Evolutionary conservation across 2,113 vertebrate species (phyloP), one percentile per base, ranked within the genome.

Genomic region (Pteronura brasiliensis): DNA sequence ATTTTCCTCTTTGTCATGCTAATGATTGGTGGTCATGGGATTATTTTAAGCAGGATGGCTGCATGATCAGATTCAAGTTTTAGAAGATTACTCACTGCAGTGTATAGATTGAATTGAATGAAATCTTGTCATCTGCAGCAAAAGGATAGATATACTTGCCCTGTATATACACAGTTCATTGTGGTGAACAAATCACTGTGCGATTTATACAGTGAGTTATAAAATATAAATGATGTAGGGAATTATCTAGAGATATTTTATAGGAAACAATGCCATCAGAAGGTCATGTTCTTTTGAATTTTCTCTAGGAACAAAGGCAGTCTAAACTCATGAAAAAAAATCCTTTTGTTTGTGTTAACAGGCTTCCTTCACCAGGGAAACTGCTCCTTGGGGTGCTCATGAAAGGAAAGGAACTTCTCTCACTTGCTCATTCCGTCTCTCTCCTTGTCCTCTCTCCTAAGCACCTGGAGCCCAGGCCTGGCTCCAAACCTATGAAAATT

Each of bases 341-440:
- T 29, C 0, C 10, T 74, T 74, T 93, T 96, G 96, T 93, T 97
- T 98, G 55, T 69, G 92, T 95, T 95, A 96, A 84, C 96, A 96
- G 93, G 36, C 59, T 55, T 1, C 81, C 82, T 59, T 98, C 98
- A 81, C 98, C 96, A 88, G 67, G 93, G 96, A 82, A 89, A 98
- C 97, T 9, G 34, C 25, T 97, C 98, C 96, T 77, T 1, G 13
- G 74, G 95, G 91, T 47, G 29, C 5, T 31, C 0, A 0, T 17
- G 3, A 9, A 77, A 86, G 79, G 36, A 29, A 2, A 85, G 86
- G 74, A 42, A 29, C 63, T n/a, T 95, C 96, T 96, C 71, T 95
- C 20, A 1, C 59, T 49, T 52, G 69, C 17, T 81, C 71, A 8
- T 21, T 5, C 44, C 39, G 14, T 71, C 25, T 85, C 11, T 57